phyloP scores from a whole-genome alignment of 2,797 vertebrate genomes.

The Chiloscyllium punctatum region DNA sequence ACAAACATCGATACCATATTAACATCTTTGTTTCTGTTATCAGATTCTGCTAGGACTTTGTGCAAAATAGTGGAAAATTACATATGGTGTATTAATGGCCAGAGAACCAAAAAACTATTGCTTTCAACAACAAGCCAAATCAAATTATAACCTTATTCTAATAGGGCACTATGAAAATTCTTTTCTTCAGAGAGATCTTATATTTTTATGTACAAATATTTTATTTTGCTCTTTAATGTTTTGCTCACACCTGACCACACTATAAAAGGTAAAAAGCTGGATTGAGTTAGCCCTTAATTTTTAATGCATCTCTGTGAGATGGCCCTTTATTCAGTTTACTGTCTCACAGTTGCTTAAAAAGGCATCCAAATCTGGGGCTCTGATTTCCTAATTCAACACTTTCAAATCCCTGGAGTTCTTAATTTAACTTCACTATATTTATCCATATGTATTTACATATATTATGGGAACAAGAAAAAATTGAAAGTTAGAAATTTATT shows the following conservation, averaged over 20 bases:
- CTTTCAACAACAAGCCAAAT: not conserved
- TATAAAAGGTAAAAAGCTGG: not conserved
- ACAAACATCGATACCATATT: not conserved
- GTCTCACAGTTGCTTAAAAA: no score
- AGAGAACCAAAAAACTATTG: not conserved
- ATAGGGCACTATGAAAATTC: not conserved
- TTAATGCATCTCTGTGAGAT: not conserved
- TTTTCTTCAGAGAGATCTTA: not conserved
- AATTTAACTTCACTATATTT: not conserved
- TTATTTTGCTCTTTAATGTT: not conserved
- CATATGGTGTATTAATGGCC: not conserved
- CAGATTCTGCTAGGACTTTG: not conserved
- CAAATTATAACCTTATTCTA: not conserved
- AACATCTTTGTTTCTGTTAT: not conserved
- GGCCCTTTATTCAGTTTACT: not conserved
- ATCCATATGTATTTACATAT: not conserved
- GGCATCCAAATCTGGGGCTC: not conserved
- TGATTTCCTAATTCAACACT: not conserved
- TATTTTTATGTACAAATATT: not conserved
- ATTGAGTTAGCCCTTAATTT: not conserved
- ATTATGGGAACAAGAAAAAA: not conserved
- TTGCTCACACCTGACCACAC: not conserved
- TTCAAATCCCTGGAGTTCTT: not conserved
- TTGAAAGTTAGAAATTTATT: not conserved
- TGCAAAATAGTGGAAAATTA: not conserved